A percentile compares a stretch with the other conserved stretches of the same genome.
These are phyloP conservation scores for Caenorhabditis afra DNA, from an alignment of 2,888 invertebrate genomes.

Conservation along the genomic window DNA sequence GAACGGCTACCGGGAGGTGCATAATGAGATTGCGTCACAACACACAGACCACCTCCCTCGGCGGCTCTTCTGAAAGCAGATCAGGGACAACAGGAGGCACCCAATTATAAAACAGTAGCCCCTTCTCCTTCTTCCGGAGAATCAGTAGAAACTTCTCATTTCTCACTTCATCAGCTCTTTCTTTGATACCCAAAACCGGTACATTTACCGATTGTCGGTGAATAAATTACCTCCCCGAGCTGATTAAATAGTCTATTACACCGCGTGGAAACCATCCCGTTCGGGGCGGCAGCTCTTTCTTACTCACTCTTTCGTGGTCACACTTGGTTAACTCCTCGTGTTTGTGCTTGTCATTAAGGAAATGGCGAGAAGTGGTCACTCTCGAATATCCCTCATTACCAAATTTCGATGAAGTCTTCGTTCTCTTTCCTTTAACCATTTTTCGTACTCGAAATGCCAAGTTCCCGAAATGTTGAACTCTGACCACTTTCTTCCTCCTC, in stretches of 20 bases:
- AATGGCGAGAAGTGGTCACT: no score
- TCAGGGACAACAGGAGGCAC: conserved; percentile 22
- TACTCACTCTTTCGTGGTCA: conserved; percentile 40
- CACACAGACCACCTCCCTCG: background rate
- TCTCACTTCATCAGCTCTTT: no score
- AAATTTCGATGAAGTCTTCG: no score
- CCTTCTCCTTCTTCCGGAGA: background rate
- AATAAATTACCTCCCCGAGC: no score
- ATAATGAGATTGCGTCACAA: conserved; percentile 51
- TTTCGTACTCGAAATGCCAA: no score
- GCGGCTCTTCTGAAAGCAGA: conserved; percentile 37
- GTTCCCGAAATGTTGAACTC: no score
- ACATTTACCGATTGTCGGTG: no score
- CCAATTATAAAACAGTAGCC: conserved; percentile 29
- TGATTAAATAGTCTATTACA: conserved; percentile 41
- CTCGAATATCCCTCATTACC: no score
- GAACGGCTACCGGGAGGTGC: conserved; percentile 29
- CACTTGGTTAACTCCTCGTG: background rate
- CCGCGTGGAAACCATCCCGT: background rate
- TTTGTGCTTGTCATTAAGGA: no score
- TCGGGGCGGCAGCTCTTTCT: conserved; percentile 10
- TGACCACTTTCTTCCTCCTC: no score
- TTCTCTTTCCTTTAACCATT: no score
- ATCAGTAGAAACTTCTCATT: background rate
- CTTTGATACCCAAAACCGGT: no score